phyloP scores from a whole-genome alignment of 2,888 invertebrate genomes.

The Melieria omissa region DNA sequence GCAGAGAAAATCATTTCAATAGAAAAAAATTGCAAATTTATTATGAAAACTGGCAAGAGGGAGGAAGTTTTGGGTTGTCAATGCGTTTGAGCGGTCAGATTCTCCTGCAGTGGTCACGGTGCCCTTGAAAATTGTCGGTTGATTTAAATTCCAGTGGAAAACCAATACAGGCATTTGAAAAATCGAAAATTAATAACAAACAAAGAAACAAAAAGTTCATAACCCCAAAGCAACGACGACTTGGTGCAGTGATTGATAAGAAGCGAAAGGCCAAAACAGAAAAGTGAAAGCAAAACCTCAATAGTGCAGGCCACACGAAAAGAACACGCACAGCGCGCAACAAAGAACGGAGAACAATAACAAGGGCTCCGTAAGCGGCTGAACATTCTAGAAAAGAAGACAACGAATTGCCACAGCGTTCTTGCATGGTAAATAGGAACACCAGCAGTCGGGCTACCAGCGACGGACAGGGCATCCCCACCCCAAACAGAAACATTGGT shows the following conservation, averaged over 20 bases:
- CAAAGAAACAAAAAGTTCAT: not conserved
- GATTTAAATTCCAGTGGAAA: slow-evolving; percentile 1
- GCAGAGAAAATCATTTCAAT: not conserved
- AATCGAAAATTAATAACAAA: not conserved
- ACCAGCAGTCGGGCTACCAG: not conserved
- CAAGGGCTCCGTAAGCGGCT: too few relatives aligned
- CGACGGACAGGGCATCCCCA: not conserved
- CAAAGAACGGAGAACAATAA: not conserved
- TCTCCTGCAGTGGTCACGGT: not conserved
- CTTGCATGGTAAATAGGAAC: not conserved
- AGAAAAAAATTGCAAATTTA: not conserved
- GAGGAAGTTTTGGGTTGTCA: not conserved
- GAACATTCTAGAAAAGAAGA: not conserved
- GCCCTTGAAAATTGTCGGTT: not conserved
- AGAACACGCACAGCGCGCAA: not conserved
- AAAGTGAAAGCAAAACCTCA: not conserved
- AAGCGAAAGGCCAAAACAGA: not conserved
- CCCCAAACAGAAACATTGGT: not conserved
- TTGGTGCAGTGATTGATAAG: not conserved
- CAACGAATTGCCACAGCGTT: not conserved
- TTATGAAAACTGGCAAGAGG: not conserved
- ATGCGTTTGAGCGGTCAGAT: not conserved
- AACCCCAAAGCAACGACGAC: not conserved
- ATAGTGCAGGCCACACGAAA: not conserved
- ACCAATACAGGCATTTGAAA: not conserved